Evolutionary conservation across 2,888 invertebrate species (phyloP).

Genomic region (Drosophila mayaguana): DNA sequence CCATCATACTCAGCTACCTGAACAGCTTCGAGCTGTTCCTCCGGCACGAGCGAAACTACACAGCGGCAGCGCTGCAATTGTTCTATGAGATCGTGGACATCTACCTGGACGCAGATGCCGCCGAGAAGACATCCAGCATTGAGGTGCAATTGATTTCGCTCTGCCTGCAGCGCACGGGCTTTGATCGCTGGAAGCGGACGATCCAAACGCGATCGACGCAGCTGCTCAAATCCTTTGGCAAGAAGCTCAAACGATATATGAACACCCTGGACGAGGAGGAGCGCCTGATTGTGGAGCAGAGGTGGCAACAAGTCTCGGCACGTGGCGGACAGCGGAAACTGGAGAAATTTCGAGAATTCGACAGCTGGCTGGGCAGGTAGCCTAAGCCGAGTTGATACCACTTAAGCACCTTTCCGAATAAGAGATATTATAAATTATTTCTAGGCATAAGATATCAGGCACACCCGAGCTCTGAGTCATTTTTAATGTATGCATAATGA

Average conservation of each 20-base stretch:
- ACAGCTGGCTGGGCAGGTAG: conserved; percentile 50
- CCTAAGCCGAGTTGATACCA: too few species aligned
- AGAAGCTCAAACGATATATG: conserved; percentile 40
- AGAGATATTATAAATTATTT: conserved; percentile 12
- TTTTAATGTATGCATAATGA: not conserved
- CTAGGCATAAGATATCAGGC: not conserved
- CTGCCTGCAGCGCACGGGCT: conserved; percentile 65
- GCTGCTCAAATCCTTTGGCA: conserved; percentile 46
- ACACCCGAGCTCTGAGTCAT: not conserved
- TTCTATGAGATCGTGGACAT: conserved; percentile 54
- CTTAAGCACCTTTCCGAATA: not conserved
- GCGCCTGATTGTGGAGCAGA: conserved; percentile 36
- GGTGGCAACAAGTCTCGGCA: conserved; percentile 39
- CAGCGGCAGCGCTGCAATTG: conserved; percentile 35
- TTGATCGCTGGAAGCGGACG: conserved; percentile 70
- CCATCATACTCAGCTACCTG: conserved; percentile 45
- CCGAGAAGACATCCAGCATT: conserved; percentile 47
- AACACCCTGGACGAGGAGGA: conserved; percentile 57
- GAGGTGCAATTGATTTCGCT: conserved; percentile 63
- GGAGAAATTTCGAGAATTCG: conserved; percentile 55
- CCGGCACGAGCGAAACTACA: conserved; percentile 35
- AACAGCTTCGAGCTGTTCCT: conserved; percentile 51
- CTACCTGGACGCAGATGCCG: conserved; percentile 57
- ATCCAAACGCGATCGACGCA: conserved; percentile 51
- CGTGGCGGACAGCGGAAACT: conserved; percentile 56